Evolutionary conservation across 2,113 vertebrate genomes (phyloP), one percentile per base, ranked within the genome.

Genomic region (Periophthalmus modestus): DNA sequence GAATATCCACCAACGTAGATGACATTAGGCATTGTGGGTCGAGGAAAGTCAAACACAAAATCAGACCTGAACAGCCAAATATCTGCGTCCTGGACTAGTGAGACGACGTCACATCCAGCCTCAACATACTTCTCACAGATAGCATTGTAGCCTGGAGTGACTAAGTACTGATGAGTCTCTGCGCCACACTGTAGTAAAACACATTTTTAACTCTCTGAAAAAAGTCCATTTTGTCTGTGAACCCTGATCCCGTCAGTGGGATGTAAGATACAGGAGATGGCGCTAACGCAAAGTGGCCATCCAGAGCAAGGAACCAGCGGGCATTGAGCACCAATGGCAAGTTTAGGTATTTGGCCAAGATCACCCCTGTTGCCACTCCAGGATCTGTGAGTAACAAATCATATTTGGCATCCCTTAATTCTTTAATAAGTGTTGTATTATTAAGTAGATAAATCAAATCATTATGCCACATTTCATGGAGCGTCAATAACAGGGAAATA

Each of bases 361-460:
- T 0, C 3, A 90, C 57, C 0, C 93, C 93, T 5, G 58, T 10
- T 14, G 68, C 74, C 0, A 91, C 66, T 3, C 73, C 88, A 7
- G 93, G 92, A 75, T 94, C 93, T 3, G 90, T 92, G 5, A 94
- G 89, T 34, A 93, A 65, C 68, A 94, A 24, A 72, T 94, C 93
- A 68, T 89, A 94, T 1, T 77, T 33, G 16, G 91, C 70, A 4
- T 89, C 82, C 11, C 21, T 62, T 9, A 86, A 65, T 16, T 39
- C 61, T 74, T 85, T 81, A 0, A 90, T 3, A 33, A 85, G 9
- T 1, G 39, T 55, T 67, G 80, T 9, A 66, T 93, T 73, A 1
- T 89, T 79, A 3, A 93, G 55, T 0, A 92, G 36, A 21, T 18
- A 0, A 47, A 0, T 2, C 0, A 93, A 81, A 0, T 9, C 21